phyloP scores from a whole-genome alignment of 2,797 vertebrate genomes.

The Syngnathus acus region DNA sequence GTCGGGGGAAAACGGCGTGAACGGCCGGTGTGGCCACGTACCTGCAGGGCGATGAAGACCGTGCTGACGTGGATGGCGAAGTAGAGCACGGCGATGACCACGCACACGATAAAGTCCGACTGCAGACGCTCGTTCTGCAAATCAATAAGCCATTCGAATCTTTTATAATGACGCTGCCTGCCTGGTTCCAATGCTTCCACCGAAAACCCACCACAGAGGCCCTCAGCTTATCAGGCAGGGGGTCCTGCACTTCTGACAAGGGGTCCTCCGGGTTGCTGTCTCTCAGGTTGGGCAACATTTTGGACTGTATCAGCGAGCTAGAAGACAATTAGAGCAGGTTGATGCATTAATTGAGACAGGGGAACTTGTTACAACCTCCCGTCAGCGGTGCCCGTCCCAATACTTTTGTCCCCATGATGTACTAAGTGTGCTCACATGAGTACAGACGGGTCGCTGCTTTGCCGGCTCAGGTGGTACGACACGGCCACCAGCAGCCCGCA shows the following conservation, averaged over 20 bases:
- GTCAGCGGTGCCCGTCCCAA: background rate
- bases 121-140: slow-evolving; percentile 89
- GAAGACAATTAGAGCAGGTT: slow-evolving; percentile 3
- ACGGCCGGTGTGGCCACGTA: slow-evolving; percentile 64
- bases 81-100: slow-evolving; percentile 91
- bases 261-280: slow-evolving; percentile 98
- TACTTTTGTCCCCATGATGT: no score
- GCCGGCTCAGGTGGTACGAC: slow-evolving; percentile 96
- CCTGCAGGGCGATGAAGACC: slow-evolving; percentile 95
- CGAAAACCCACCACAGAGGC: slow-evolving; percentile 85
- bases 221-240: slow-evolving; percentile 92
- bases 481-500: slow-evolving; percentile 94
- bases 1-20: background rate
- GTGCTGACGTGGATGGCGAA: slow-evolving; percentile 99
- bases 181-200: background rate
- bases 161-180: background rate
- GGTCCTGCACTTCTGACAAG: slow-evolving; percentile 92
- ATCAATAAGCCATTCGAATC: slow-evolving; percentile 9
- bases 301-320: slow-evolving; percentile 92
- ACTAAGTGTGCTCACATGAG: slow-evolving; percentile 81
- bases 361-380: background rate
- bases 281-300: slow-evolving; percentile 87
- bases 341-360: no score
- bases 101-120: slow-evolving; percentile 92
- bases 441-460: slow-evolving; percentile 93